Conservation (phyloP, 2,797 vertebrate species). For the Bradypus variegatus region DNA sequence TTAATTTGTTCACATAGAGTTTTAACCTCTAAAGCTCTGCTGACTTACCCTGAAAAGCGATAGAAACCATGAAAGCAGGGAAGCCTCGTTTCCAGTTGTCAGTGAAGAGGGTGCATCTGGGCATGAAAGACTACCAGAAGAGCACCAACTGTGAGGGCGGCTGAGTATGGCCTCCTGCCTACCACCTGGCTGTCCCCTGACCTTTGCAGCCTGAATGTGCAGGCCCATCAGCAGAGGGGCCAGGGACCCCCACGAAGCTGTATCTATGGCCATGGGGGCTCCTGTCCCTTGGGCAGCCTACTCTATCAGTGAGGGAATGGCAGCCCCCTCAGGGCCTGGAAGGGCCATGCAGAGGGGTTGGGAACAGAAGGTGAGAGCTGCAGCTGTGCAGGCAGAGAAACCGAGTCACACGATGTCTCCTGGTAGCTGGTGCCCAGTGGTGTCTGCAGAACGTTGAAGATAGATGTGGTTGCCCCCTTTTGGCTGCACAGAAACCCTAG, state of each 20-base stretch:
- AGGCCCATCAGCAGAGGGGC: neutral
- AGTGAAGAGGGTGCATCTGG: neutral
- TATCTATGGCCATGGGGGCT: neutral
- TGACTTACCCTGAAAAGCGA: neutral
- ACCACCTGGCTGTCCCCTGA: neutral
- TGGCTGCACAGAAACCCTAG: neutral
- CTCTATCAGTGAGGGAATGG: neutral
- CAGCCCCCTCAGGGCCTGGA: too few species aligned
- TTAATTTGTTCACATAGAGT: constrained; percentile 47
- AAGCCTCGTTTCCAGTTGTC: neutral
- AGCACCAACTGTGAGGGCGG: neutral
- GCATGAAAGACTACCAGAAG: neutral
- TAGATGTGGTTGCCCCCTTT: neutral
- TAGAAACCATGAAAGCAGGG: neutral
- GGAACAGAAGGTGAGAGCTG: neutral
- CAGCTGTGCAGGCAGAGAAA: too few species aligned
- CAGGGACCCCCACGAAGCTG: neutral
- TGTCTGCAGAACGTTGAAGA: neutral
- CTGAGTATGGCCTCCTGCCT: neutral
- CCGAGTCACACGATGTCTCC: neutral
- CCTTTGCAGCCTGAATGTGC: neutral
- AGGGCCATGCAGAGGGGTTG: neutral
- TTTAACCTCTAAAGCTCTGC: constrained; percentile 34
- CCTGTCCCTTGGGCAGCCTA: neutral
- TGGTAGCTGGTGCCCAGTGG: neutral